Percentiles rank a stretch among this genome's conserved stretches.
phyloP scores from a whole-genome alignment of 2,113 vertebrate species.

The Dasyurus viverrinus region DNA sequence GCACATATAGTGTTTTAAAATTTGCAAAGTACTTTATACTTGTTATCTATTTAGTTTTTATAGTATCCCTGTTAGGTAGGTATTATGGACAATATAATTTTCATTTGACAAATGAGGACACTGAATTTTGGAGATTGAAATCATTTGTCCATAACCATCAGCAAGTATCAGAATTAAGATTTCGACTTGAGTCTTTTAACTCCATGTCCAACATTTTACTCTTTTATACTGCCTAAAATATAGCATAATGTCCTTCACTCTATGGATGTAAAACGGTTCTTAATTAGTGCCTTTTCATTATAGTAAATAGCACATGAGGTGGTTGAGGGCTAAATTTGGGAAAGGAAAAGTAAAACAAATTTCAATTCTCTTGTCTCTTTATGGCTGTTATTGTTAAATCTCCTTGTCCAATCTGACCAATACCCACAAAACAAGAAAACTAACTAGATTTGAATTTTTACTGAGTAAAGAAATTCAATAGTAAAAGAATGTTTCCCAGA shows the following conservation, averaged over 20 bases:
- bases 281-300: not conserved
- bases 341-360: not conserved
- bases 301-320: not conserved
- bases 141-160: not conserved
- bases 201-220: not conserved
- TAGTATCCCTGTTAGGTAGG: too few relatives aligned
- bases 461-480: not conserved
- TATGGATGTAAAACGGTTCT: not conserved
- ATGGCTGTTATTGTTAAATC: not conserved
- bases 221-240: not conserved
- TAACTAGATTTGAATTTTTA: not conserved
- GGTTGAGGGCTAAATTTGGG: not conserved
- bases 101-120: too few relatives aligned
- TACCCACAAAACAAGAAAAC: not conserved
- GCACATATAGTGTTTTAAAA: too few relatives aligned
- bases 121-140: too few relatives aligned
- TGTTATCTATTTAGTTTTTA: too few relatives aligned
- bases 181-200: not conserved
- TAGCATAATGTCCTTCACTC: not conserved
- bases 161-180: not conserved
- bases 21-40: too few relatives aligned
- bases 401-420: not conserved
- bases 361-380: not conserved
- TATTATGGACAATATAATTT: too few relatives aligned
- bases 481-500: not conserved